Base-by-base conservation (phyloP, 2,113 vertebrate species). In the Periophthalmus modestus region DNA sequence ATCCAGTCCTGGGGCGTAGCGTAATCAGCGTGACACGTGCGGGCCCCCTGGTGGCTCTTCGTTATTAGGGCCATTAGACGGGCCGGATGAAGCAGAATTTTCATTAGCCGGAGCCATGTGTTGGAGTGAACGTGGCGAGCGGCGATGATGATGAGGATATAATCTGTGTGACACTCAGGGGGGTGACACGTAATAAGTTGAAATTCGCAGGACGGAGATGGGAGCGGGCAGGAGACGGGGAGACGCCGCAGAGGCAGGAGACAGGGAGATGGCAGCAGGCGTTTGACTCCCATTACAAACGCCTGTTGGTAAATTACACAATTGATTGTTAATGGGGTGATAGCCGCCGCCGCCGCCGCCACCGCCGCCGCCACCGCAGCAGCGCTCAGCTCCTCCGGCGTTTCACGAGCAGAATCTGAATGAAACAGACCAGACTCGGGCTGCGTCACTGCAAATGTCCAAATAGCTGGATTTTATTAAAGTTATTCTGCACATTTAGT, bases 21-120 rank as follows among this genome's bases (percentile, higher is more conserved):
- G 83, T 93, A 93, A 94, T 94, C 88, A 89, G 86, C 72, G 87
- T 91, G 92, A 93, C 91, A 93, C 66, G 66, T 13, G 62, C 83
- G 21, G 78, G 83, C 87, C 88, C 87, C 90, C 21, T 74, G 78
- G 89, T 91, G 90, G 89, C 89, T 91, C 86, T 84, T 82, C 75
- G 84, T 88, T 89, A 93, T 91, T 90, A 92, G 82, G 79, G 78
- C 89, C 84, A 93, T 93, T 90, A 94, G 83, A 83, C 75, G 72
- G 77, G 78, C 72, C 36, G 85, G 85, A 88, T 84, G 86, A 88
- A 84, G 85, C 82, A 76, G 90, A 90, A 89, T 91, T 92, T 89
- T 89, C 87, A 93, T 93, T 91, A 92, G 91, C 83, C 74, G 67
- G 9, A 55, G 84, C 59, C 23, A 83, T 71, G 80, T 83, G 89